phyloP scores from a whole-genome alignment of 2,113 vertebrate genomes.

The Phocoena sinus region DNA sequence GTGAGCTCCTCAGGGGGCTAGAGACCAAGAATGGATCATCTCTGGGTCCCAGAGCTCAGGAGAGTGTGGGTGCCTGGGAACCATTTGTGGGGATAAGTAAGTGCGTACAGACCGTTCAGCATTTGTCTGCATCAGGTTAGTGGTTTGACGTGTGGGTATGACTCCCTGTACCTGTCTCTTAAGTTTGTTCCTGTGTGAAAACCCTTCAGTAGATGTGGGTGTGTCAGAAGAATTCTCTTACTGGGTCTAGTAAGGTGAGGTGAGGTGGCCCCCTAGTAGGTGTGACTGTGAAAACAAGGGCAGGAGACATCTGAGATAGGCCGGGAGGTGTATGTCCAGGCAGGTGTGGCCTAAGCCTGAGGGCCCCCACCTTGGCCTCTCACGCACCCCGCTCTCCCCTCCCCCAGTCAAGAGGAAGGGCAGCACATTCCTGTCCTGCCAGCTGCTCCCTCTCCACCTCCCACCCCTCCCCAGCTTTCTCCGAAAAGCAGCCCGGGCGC shows the following conservation, averaged over 20 bases:
- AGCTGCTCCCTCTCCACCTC: background rate
- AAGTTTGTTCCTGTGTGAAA: background rate
- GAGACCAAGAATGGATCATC: background rate
- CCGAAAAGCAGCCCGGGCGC: background rate
- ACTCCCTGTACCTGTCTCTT: background rate
- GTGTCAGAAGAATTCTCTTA: background rate
- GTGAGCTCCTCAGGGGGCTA: background rate
- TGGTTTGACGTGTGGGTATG: background rate
- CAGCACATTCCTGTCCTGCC: background rate
- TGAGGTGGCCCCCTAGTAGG: background rate
- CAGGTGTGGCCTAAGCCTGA: background rate
- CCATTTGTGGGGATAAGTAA: background rate
- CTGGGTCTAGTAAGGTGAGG: background rate
- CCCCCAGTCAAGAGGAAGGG: background rate
- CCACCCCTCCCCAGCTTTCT: background rate
- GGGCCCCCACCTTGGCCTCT: background rate
- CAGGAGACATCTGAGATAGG: background rate
- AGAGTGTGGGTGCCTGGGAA: background rate
- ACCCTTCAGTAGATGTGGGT: background rate
- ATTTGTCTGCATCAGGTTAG: background rate
- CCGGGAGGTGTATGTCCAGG: background rate
- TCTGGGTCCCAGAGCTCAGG: background rate
- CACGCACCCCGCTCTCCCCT: too few species aligned
- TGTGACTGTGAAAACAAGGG: background rate
- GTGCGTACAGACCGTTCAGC: background rate